Evolutionary conservation across 1,140 invertebrate genomes (phyloP).

Genomic region (Aphelinus atriplicis): DNA sequence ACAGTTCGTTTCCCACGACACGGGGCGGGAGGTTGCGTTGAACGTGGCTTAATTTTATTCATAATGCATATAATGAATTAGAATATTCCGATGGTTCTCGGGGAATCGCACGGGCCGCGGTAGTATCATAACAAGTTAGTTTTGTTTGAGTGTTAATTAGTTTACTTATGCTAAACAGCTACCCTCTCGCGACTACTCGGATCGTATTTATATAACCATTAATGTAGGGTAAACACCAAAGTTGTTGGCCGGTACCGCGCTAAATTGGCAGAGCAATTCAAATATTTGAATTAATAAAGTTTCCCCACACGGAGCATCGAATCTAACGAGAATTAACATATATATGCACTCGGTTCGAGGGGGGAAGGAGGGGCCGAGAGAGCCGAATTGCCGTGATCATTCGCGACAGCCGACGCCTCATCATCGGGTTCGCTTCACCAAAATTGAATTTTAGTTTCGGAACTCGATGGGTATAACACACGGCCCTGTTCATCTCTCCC

Average conservation of each 20-base stretch:
- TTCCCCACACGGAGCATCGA: background rate
- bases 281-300: constrained; percentile 33
- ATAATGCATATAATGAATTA: too few relatives aligned
- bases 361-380: too few relatives aligned
- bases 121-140: too few relatives aligned
- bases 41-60: too few relatives aligned
- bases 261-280: constrained; percentile 9
- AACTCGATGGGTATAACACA: background rate
- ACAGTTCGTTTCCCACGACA: too few relatives aligned
- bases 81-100: too few relatives aligned
- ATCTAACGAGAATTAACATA: constrained; percentile 2
- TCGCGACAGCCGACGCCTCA: constrained; percentile 8
- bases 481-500: too few relatives aligned
- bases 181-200: background rate
- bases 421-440: background rate
- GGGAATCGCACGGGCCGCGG: too few relatives aligned
- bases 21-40: too few relatives aligned
- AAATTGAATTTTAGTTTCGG: constrained; percentile 20
- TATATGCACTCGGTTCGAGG: constrained; percentile 18
- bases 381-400: constrained; percentile 6
- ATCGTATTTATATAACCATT: background rate
- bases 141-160: background rate
- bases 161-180: background rate
- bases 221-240: constrained; percentile 11
- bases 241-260: background rate